Evolutionary conservation across 2,113 vertebrate species (phyloP), one percentile per base, ranked within the genome.

Genomic region (Mixornis gularis): DNA sequence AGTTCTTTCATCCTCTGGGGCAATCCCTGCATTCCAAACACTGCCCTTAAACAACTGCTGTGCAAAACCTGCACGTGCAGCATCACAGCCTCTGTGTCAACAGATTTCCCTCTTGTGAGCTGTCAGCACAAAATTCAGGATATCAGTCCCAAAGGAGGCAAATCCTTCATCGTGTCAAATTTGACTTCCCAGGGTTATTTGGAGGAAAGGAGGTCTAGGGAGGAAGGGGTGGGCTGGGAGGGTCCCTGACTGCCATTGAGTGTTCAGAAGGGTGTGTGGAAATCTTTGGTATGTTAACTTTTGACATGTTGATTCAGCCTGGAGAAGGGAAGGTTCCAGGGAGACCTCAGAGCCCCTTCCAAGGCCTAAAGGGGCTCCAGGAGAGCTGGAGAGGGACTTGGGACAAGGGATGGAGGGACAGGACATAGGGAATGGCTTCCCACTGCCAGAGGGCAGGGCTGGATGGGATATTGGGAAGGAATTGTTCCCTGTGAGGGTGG

Each of bases 301-400:
- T 9, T 26, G 9, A 49, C 2, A 7, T 30, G 6, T 36, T 43
- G 27, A 8, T 36, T 58, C 14, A 69, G 11, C 10, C 20, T 46
- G 29, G 20, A 7, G 25, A 63, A 4, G 17, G 11, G 13, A 53
- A n/a, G 22, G 25, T 1, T 55, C 12, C 6, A 4, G 53, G 13
- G 24, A 52, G 2, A n/a, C 0, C 27, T 60, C 1, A 5, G 26
- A 59, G 32, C 17, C 13, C 11, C 14, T 66, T 0, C 1, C 24
- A 40, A 19, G 1, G 59, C 19, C 6, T 41, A 1, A 69, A 69
- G 27, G 26, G 27, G 18, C 40, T 60, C 40, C n/a, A 46, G 48
- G 29, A 55, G 73, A 62, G 46, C 40, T 69, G 73, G 16, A 46
- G 56, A 70, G 48, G 25, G 40, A 21, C 34, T 34, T 1, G 15